Evolutionary conservation across 2,797 vertebrate genomes (phyloP).

Genomic region (Kryptolebias ocellatus): DNA sequence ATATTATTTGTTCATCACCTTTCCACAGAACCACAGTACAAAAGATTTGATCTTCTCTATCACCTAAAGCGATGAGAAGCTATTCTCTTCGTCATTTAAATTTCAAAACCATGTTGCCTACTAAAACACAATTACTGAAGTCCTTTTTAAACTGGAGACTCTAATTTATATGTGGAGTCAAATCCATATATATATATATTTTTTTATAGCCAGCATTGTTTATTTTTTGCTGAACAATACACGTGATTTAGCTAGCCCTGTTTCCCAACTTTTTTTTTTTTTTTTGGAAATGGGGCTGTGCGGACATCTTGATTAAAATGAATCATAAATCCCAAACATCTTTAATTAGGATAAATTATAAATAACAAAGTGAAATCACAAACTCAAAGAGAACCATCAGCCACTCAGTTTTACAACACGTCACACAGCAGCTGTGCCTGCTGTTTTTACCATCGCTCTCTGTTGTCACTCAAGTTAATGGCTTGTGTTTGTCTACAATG

Average conservation of each 20-base stretch:
- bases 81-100: too few species aligned
- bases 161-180: too few species aligned
- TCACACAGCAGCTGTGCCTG: neutral
- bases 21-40: too few species aligned
- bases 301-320: too few species aligned
- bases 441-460: neutral
- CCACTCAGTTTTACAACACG: neutral
- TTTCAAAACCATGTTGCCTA: too few species aligned
- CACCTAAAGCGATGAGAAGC: too few species aligned
- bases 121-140: too few species aligned
- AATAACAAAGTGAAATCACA: neutral
- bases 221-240: neutral
- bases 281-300: neutral
- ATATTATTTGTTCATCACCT: too few species aligned
- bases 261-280: neutral
- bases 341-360: neutral
- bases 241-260: neutral
- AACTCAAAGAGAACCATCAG: neutral
- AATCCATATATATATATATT: too few species aligned
- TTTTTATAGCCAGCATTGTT: too few species aligned
- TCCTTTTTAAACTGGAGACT: too few species aligned
- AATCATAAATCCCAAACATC: neutral
- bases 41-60: too few species aligned
- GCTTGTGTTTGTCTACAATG: neutral
- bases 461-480: neutral